Base-by-base conservation (phyloP, 2,888 invertebrate genomes). In the Cryptophagus acutangulus region DNA sequence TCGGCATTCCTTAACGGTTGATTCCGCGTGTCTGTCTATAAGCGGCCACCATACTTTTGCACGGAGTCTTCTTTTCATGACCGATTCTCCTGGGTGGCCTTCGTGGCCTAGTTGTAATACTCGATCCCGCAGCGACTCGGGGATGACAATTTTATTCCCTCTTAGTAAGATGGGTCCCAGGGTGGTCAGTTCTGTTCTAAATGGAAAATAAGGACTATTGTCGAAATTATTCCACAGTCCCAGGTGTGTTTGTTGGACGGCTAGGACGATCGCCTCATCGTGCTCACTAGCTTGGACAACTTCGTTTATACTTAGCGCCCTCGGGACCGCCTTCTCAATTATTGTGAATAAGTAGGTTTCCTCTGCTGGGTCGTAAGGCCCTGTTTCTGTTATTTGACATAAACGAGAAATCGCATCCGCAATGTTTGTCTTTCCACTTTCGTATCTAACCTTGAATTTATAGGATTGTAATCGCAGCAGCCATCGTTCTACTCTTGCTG, bases 21-120 rank as follows among this genome's bases (percentile, higher is more conserved):
- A 40, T 34, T 48, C 45, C 1, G 35, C 34, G 8, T 53, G 33
- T 25, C 41, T 17, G 35, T 54, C 45, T 31, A 46, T 45, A 17
- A 20, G 12, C 29, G 48, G 47, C 49, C 49, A 54, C 54, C 51
- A 52, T n/a, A 49, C 47, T 35, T 52, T 48, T 5, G 46, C 43
- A 33, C 51, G 37, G 36, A 52, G 20, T 26, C 51, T 30, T 24
- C 44, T 28, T 41, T 57, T 52, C 50, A 55, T 53, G 2, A 45
- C 44, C n/a, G 50, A 48, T 29, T 45, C 46, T 9, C 54, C 55
- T 12, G 54, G 53, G 40, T 53, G 52, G 5, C 52, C 55, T 43
- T 57, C 52, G 36, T 58, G 51, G n/a, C 48, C 47, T n/a, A 51
- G 33, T 31, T 43, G 17, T 17, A 49, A 18, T n/a, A 43, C 33